Evolutionary conservation across 2,888 invertebrate species (phyloP).

Genomic region (Ceratothoa steindachneri): DNA sequence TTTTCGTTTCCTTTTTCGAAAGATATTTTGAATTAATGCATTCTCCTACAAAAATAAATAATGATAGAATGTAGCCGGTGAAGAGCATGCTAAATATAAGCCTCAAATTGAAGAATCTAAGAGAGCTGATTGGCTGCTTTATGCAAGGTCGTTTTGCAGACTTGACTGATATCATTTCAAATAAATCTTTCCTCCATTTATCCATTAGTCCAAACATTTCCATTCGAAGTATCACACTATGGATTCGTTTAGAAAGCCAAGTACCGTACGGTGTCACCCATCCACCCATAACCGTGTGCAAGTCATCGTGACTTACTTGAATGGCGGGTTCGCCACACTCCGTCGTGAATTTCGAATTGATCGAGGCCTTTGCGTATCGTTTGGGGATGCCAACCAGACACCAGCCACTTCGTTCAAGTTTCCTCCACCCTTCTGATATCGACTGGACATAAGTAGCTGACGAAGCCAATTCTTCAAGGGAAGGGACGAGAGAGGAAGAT

Average conservation of each 20-base stretch:
- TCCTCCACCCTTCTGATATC: constrained; percentile 27
- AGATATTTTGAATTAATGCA: not conserved
- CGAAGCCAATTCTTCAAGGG: constrained; percentile 12
- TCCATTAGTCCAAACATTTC: constrained; percentile 32
- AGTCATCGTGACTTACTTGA: constrained; percentile 29
- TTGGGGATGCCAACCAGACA: constrained; percentile 43
- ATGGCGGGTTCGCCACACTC: constrained; percentile 34
- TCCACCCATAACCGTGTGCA: constrained; percentile 32
- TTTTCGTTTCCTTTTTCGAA: not conserved
- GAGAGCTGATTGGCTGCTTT: constrained; percentile 23
- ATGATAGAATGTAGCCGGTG: constrained; percentile 20
- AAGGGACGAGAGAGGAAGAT: constrained; percentile 1
- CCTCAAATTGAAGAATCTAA: constrained; percentile 24
- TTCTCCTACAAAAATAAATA: constrained; percentile 20
- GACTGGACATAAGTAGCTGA: constrained; percentile 17
- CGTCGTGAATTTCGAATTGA: constrained; percentile 32
- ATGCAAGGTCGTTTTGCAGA: constrained; percentile 30
- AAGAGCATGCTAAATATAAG: constrained; percentile 29
- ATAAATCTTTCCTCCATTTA: constrained; percentile 27
- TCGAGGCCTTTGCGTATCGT: constrained; percentile 32
- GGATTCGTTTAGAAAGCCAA: constrained; percentile 15
- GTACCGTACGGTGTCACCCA: constrained; percentile 27
- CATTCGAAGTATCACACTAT: constrained; percentile 30
- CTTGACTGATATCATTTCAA: constrained; percentile 15
- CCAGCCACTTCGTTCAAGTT: constrained; percentile 18